Percentiles rank a stretch among this genome's conserved stretches.
These are phyloP conservation scores for Elgaria multicarinata DNA, from an alignment of 2,113 vertebrate genomes.

Conservation along the genomic window DNA sequence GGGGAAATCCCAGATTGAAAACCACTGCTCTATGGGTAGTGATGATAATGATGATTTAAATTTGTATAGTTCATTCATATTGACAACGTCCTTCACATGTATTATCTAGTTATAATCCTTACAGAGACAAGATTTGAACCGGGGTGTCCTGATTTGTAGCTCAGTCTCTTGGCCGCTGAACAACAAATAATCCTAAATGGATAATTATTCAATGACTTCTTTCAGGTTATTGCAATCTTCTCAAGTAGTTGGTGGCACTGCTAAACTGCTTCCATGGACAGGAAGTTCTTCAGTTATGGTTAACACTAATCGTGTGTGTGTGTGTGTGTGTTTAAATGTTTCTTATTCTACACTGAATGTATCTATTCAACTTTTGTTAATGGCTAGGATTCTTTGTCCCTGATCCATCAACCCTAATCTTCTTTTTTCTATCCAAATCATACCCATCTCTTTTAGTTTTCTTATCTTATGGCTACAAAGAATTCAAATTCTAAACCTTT, in stretches of 20 bases:
- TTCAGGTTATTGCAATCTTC: neutral
- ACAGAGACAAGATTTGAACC: neutral
- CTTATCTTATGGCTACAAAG: neutral
- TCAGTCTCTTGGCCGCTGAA: neutral
- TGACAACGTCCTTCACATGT: neutral
- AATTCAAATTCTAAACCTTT: neutral
- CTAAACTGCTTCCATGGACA: neutral
- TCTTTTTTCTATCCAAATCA: neutral
- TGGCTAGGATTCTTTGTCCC: neutral
- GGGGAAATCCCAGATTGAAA: neutral
- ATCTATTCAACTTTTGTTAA: neutral
- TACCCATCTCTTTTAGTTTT: neutral
- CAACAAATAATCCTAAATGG: neutral
- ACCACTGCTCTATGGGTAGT: neutral
- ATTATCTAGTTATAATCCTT: neutral
- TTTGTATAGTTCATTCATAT: neutral
- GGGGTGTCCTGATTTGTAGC: neutral
- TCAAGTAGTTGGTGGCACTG: neutral
- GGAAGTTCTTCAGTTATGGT: neutral
- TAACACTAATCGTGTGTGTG: neutral
- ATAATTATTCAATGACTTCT: neutral
- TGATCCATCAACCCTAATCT: no score
- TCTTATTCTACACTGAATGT: neutral
- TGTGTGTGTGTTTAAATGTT: no score
- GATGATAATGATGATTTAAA: neutral